Evolutionary conservation across 2,797 vertebrate species (phyloP), one percentile per base, ranked within the genome.

Genomic region (Lophotriccus pileatus): DNA sequence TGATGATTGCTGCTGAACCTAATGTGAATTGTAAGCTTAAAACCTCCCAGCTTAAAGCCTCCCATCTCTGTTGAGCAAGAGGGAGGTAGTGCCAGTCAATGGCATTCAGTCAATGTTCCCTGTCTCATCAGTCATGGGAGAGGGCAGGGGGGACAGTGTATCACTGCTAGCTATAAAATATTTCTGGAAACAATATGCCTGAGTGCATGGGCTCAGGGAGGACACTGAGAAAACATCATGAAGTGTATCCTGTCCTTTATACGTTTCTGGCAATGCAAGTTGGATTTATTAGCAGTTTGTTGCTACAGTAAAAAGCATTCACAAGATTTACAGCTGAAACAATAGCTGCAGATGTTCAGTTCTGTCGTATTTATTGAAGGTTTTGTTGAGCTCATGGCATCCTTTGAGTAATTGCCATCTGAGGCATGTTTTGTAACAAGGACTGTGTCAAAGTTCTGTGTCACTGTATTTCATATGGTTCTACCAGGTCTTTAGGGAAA

Each of bases 391-490:
- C 94, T 98, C 96, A 89, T 95, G 95, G 76, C 95, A 95, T 95
- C 68, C 72, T 97, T 96, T 98, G 97, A 98, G 97, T 97, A 97
- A 98, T 91, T 97, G 91, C 80, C 78, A 90, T 86, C 86, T 75
- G 74, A 97, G 91, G 83, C 62, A 14, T 74, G 89, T 95, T 97
- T 97, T 97, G 91, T 93, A 97, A 94, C 87, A 96, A 95, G 90
- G 90, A 67, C 90, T 95, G 36, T 97, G 96, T 95, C 95, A 87
- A 32, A 50, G 77, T 78, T 95, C 78, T 84, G 34, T 95, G 93
- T 95, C 96, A 86, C 82, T 59, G 66, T 92, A 93, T 95, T 97
- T 97, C 94, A 96, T 92, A 80, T 88, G 96, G 94, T 97, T 97
- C 84, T 90, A 30, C 78, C 15, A 23, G 66, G 87, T 93, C 96